phyloP scores from a whole-genome alignment of 1,140 invertebrate genomes.

The Chironomus tepperi region DNA sequence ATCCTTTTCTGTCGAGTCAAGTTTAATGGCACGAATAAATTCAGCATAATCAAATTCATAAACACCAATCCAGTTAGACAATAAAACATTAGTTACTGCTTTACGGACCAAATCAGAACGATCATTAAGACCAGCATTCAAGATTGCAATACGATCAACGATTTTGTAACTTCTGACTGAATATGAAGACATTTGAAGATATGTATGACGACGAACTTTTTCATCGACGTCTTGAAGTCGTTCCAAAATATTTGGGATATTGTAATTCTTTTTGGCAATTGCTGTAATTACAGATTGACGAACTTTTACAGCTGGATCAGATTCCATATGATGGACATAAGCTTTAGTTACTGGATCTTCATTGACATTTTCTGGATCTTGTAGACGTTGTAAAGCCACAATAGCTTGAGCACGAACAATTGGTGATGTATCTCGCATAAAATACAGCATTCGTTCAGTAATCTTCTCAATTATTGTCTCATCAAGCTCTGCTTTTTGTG shows the following conservation, averaged over 20 bases:
- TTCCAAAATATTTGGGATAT: constrained; percentile 56
- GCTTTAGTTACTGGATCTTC: constrained; percentile 69
- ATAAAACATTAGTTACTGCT: constrained; percentile 42
- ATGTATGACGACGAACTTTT: constrained; percentile 62
- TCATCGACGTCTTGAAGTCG: constrained; percentile 66
- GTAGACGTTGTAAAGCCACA: constrained; percentile 65
- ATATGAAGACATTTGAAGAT: constrained; percentile 58
- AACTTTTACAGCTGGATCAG: constrained; percentile 66
- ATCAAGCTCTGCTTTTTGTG: background rate
- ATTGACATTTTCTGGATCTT: constrained; percentile 60
- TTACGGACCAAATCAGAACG: constrained; percentile 44
- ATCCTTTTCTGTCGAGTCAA: constrained; percentile 47
- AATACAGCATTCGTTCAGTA: constrained; percentile 7
- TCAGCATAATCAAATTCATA: constrained; percentile 51
- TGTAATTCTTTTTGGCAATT: constrained; percentile 56
- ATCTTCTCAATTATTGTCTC: background rate
- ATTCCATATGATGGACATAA: constrained; percentile 65
- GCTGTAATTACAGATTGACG: constrained; percentile 55
- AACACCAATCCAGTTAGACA: constrained; percentile 56
- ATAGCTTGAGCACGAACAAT: constrained; percentile 70
- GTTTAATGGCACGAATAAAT: constrained; percentile 51
- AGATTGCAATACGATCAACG: constrained; percentile 52
- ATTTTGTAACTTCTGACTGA: constrained; percentile 58
- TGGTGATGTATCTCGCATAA: constrained; percentile 53
- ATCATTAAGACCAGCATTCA: constrained; percentile 59